These are phyloP conservation scores for Urocitellus parryii DNA, from an alignment of 2,113 vertebrate genomes.

Conservation along the genomic window DNA sequence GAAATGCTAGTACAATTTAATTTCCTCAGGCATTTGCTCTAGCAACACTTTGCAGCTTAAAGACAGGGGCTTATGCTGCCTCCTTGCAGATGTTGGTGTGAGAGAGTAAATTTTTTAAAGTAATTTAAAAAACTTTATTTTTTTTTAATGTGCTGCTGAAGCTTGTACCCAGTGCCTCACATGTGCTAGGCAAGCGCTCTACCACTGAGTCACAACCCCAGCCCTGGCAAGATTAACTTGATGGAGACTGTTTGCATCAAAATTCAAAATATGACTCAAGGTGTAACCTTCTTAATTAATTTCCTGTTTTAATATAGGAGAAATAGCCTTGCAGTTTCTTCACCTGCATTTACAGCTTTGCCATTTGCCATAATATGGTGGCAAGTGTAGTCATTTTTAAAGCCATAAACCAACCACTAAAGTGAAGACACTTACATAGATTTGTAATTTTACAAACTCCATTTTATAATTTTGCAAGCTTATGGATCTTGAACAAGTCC, in stretches of 20 bases:
- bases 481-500: no score
- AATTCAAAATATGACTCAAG: slow-evolving; percentile 13
- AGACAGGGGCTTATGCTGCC: not conserved
- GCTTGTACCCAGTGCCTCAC: no score
- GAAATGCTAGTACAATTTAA: slow-evolving; percentile 7
- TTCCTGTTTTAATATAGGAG: slow-evolving; percentile 28
- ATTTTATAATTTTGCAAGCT: no score
- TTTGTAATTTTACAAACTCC: not conserved
- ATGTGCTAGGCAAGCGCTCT: no score
- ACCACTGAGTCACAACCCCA: no score
- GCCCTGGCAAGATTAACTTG: not conserved
- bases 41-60: not conserved
- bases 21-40: not conserved
- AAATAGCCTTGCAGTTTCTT: not conserved
- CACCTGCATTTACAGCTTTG: not conserved
- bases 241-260: not conserved
- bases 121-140: no score
- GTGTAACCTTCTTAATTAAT: not conserved
- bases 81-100: not conserved
- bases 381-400: not conserved
- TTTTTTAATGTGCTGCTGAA: no score
- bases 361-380: not conserved
- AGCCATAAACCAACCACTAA: not conserved
- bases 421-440: not conserved
- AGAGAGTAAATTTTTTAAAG: not conserved